phyloP scores from a whole-genome alignment of 2,888 invertebrate genomes.

The Hemaris fuciformis region DNA sequence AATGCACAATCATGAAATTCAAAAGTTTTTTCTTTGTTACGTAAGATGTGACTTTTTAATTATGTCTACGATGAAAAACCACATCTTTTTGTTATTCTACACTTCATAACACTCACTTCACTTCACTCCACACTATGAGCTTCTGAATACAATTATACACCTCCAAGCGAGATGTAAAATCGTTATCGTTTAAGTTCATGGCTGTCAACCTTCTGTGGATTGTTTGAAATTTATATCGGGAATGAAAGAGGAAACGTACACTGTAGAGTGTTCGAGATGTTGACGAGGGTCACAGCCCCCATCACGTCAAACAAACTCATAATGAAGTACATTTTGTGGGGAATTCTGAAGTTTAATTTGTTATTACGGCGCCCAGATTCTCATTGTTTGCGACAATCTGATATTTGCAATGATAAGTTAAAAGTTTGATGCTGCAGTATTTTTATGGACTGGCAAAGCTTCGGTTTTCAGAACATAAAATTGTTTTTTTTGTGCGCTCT shows the following conservation, averaged over 20 bases:
- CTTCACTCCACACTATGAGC: not conserved
- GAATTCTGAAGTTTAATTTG: slow-evolving; percentile 34
- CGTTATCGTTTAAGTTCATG: slow-evolving; percentile 33
- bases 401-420: not conserved
- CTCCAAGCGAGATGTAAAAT: slow-evolving; percentile 20
- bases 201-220: slow-evolving; percentile 28
- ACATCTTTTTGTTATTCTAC: no score
- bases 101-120: no score
- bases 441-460: no score
- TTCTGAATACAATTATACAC: not conserved
- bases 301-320: slow-evolving; percentile 40
- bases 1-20: not conserved
- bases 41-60: no score
- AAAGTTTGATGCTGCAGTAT: no score
- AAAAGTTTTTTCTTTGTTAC: not conserved
- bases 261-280: slow-evolving; percentile 27
- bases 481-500: no score
- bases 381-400: not conserved
- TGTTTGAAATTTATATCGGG: slow-evolving; percentile 38
- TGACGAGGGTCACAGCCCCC: slow-evolving; percentile 44
- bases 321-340: slow-evolving; percentile 45
- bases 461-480: no score
- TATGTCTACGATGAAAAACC: not conserved
- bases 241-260: not conserved
- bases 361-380: not conserved